Evolutionary conservation across 2,113 vertebrate species (phyloP).

Genomic region (Caretta caretta): DNA sequence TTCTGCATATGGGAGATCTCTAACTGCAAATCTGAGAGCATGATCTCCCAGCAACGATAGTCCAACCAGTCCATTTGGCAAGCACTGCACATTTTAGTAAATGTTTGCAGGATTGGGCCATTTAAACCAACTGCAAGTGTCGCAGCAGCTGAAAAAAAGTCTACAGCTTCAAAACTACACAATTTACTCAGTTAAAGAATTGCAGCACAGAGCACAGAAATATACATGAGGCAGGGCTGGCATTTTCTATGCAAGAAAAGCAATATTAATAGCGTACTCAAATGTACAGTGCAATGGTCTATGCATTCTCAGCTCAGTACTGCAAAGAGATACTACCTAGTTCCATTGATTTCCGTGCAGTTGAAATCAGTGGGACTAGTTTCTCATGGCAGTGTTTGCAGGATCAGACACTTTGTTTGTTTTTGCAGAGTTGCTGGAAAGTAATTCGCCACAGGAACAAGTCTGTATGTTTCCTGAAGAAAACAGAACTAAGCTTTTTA

Average conservation of each 20-base stretch:
- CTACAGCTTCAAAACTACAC: neutral
- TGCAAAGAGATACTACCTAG: neutral
- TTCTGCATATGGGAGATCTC: neutral
- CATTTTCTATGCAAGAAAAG: neutral
- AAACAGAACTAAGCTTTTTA: neutral
- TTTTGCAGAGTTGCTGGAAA: neutral
- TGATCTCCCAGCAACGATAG: neutral
- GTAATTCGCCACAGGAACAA: neutral
- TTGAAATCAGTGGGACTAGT: neutral
- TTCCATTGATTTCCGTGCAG: neutral
- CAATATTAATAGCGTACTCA: neutral
- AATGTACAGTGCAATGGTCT: neutral
- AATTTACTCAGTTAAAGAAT: neutral
- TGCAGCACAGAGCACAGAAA: too few species aligned
- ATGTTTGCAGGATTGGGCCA: neutral
- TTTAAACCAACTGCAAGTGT: neutral
- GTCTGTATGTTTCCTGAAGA: neutral
- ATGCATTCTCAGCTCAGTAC: neutral
- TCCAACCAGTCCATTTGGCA: neutral
- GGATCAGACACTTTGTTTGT: neutral
- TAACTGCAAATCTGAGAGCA: neutral
- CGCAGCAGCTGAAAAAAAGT: neutral
- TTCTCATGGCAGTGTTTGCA: neutral
- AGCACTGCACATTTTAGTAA: neutral
- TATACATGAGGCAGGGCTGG: neutral